A percentile compares a stretch with the other conserved stretches of the same genome.
These are phyloP conservation scores for Erythrocercus mccallii DNA, from an alignment of 2,113 vertebrate species.

Conservation along the genomic window DNA sequence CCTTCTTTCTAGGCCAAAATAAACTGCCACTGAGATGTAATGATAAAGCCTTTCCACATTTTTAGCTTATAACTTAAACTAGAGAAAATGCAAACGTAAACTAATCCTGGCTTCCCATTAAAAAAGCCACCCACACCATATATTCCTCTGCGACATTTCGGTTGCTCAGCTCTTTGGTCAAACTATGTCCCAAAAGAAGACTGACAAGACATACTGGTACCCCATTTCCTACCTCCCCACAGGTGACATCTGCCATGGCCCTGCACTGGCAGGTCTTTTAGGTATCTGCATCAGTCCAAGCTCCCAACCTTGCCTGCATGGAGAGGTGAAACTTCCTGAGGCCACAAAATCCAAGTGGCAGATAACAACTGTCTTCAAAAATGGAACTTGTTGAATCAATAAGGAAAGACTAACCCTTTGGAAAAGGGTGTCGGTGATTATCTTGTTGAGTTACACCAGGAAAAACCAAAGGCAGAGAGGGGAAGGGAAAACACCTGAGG, in stretches of 20 bases:
- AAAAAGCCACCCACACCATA: background rate
- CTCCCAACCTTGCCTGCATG: background rate
- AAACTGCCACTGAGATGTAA: background rate
- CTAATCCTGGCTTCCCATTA: background rate
- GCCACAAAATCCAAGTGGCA: background rate
- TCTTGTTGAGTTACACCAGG: background rate
- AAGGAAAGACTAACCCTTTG: background rate
- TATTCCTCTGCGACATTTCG: background rate
- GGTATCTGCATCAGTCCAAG: background rate
- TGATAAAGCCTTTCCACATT: background rate
- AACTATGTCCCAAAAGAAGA: background rate
- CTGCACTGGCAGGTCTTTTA: background rate
- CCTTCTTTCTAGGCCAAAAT: background rate
- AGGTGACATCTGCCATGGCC: background rate
- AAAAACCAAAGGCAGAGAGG: background rate
- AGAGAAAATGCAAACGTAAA: background rate
- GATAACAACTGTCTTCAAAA: background rate
- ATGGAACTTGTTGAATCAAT: background rate
- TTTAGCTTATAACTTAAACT: background rate
- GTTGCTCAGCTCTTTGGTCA: background rate
- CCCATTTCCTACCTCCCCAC: background rate
- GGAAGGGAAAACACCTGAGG: background rate
- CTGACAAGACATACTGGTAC: background rate
- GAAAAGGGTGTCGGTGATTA: background rate
- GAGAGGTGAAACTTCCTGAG: background rate